phyloP scores from a whole-genome alignment of 2,888 invertebrate species.

The Saturnia pavonia region DNA sequence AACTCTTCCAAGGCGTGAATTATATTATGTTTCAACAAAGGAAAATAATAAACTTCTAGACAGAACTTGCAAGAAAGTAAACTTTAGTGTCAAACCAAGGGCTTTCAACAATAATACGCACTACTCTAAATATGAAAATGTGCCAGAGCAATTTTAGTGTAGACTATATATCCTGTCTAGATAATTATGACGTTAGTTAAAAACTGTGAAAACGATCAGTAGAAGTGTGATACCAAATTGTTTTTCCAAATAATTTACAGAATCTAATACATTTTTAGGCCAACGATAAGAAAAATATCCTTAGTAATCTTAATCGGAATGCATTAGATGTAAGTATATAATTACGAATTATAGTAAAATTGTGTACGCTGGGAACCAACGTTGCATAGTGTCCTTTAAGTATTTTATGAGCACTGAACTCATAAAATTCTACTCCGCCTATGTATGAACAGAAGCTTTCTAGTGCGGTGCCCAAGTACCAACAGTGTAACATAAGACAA shows the following conservation, averaged over 20 bases:
- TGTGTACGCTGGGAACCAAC: constrained; percentile 25
- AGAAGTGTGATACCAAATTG: neutral
- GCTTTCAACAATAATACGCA: neutral
- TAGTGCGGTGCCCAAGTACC: constrained; percentile 43
- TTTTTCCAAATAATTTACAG: too few species aligned
- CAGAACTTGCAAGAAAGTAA: neutral
- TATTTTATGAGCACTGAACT: constrained; percentile 56
- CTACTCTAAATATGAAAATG: too few species aligned
- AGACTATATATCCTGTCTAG: too few species aligned
- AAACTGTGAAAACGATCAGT: neutral
- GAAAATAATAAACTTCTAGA: too few species aligned
- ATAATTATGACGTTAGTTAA: neutral
- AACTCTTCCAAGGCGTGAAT: neutral
- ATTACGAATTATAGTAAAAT: constrained; percentile 34
- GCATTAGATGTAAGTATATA: neutral
- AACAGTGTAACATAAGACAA: too few species aligned
- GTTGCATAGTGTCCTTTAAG: constrained; percentile 35
- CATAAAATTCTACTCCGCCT: constrained; percentile 56
- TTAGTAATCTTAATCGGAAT: neutral
- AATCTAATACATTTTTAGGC: too few species aligned
- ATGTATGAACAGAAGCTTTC: constrained; percentile 45
- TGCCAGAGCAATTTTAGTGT: too few species aligned
- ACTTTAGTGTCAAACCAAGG: neutral
- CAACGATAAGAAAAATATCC: neutral
- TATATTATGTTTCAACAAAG: neutral